These are phyloP conservation scores for Sebastes elongatus DNA, from an alignment of 2,797 vertebrate species.

Conservation along the genomic window DNA sequence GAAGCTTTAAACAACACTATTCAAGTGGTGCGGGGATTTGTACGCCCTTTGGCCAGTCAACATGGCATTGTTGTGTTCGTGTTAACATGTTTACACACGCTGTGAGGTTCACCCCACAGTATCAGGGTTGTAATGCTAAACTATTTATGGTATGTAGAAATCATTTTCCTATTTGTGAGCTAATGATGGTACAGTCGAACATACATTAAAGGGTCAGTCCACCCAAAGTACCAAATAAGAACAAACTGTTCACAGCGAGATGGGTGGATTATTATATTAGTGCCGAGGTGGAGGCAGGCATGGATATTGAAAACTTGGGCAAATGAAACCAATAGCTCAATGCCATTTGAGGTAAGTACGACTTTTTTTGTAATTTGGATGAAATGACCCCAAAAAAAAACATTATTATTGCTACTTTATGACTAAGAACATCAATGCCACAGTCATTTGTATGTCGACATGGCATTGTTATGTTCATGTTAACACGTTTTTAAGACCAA, in stretches of 20 bases:
- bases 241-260: neutral
- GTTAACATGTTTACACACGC: slow-evolving; percentile 75
- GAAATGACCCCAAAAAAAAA: neutral
- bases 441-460: neutral
- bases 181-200: neutral
- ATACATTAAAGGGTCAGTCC: neutral
- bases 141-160: neutral
- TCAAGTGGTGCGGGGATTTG: slow-evolving; percentile 71
- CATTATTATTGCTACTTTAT: neutral
- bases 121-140: slow-evolving; percentile 29
- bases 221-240: neutral
- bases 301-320: neutral
- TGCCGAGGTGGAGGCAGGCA: no score
- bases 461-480: slow-evolving; percentile 27
- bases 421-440: neutral
- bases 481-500: slow-evolving; percentile 12
- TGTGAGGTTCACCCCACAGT: slow-evolving; percentile 58
- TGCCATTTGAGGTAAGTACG: neutral
- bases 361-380: neutral
- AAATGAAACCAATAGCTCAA: neutral
- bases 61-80: slow-evolving; percentile 53
- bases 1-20: slow-evolving; percentile 74
- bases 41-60: slow-evolving; percentile 75
- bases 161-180: neutral
- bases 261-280: neutral